Evolutionary conservation across 1,140 invertebrate genomes (phyloP).

Genomic region (Diabrotica virgifera): DNA sequence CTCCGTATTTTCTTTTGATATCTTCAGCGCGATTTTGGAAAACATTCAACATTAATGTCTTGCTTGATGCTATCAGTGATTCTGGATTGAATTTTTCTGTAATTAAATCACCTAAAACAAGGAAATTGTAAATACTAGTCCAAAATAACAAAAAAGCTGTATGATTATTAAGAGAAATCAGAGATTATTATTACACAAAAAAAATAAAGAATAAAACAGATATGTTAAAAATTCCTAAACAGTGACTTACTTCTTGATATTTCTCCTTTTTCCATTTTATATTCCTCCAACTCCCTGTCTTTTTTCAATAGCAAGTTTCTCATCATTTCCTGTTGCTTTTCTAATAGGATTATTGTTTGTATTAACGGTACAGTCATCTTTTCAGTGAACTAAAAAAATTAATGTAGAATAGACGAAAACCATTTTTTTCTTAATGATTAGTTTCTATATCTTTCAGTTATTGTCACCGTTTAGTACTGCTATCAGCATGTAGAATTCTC

Average conservation of each 20-base stretch:
- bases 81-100: constrained; percentile 30
- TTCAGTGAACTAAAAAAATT: constrained; percentile 29
- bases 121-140: too few relatives aligned
- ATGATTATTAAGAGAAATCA: too few relatives aligned
- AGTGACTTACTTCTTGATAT: constrained; percentile 30
- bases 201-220: constrained; percentile 5
- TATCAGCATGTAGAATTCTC: too few relatives aligned
- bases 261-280: constrained; percentile 34
- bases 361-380: constrained; percentile 30
- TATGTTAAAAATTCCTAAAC: neutral
- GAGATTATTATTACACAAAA: constrained; percentile 11
- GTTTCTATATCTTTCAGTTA: too few relatives aligned
- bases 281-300: constrained; percentile 35
- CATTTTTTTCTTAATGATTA: too few relatives aligned
- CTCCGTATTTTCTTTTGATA: constrained; percentile 19
- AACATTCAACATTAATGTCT: constrained; percentile 26
- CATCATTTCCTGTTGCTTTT: constrained; percentile 30
- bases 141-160: too few relatives aligned
- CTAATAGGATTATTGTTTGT: constrained; percentile 32
- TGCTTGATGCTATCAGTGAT: constrained; percentile 4
- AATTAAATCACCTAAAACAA: constrained; percentile 25
- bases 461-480: too few relatives aligned
- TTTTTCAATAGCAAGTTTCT: constrained; percentile 32
- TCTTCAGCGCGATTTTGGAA: constrained; percentile 19
- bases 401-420: too few relatives aligned